Evolutionary conservation across 2,797 vertebrate genomes (phyloP), one percentile per base, ranked within the genome.

Genomic region (Tangara arthus): DNA sequence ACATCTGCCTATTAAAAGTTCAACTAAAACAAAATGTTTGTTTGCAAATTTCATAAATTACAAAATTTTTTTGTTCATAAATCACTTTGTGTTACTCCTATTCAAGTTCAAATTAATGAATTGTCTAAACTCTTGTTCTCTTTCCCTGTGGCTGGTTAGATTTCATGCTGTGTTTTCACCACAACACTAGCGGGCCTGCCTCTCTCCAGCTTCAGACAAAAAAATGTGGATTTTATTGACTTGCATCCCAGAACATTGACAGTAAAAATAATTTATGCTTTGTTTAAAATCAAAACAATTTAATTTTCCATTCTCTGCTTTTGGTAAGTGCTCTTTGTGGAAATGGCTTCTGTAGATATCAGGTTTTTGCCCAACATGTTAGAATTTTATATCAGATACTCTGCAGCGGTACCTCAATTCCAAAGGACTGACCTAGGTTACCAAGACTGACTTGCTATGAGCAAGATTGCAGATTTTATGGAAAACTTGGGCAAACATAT

Each of bases 151-250:
- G 50, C 27, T 22, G 5, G 30, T 49, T 68, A 50, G 11, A 46
- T 55, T 72, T 85, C 19, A n/a, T 30, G 9, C 7, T 27, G 9
- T 46, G 17, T 10, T 44, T 79, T 41, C 47, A 39, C 3, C 16
- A 8, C 27, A 8, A 1, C 37, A 3, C 21, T 28, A 26, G 3
- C 0, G 0, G 13, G 4, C 1, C 1, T 34, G 20, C 10, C 16
- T 75, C 32, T 6, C 8, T 83, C 35, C 37, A 12, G 8, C 44
- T 83, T 7, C 34, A 52, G 24, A 55, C 11, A 4, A 68, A 66
- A 83, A 70, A 1, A 9, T 22, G 14, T 1, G 35, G 26, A 49
- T 28, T 89, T 71, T 52, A 30, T 17, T 47, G 23, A 30, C 12
- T 66, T 73, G 3, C 22, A 26, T 41, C 18, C 4, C 37, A 56